A percentile compares a stretch with the other conserved stretches of the same genome.
Evolutionary conservation across 2,113 vertebrate genomes (phyloP).

Genomic region (Micromys minutus): DNA sequence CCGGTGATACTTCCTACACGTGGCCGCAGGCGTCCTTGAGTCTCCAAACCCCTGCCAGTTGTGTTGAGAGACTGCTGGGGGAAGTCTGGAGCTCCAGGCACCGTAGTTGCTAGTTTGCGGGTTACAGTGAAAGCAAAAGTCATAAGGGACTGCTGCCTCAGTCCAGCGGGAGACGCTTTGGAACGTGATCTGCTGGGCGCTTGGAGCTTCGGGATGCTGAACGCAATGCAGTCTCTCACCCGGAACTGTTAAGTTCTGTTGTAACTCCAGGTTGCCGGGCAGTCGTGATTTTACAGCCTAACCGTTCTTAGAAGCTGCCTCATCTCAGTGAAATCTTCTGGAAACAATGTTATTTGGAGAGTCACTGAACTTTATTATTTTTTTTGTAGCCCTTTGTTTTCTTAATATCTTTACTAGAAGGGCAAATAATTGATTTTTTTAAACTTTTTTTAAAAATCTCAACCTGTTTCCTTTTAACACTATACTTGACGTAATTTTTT

Average conservation of each 20-base stretch:
- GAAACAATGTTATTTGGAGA: not conserved
- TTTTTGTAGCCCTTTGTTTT: not conserved
- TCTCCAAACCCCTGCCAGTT: not conserved
- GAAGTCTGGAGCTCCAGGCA: not conserved
- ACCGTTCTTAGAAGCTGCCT: not conserved
- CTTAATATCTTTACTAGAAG: not conserved
- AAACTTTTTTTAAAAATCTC: too few relatives aligned
- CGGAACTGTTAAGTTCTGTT: conserved; percentile 59
- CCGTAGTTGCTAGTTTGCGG: not conserved
- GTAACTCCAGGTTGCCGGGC: conserved; percentile 60
- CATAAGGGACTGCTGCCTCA: not conserved
- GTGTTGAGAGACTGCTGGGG: not conserved
- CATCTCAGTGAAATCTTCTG: not conserved
- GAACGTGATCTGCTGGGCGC: not conserved
- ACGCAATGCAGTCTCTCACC: conserved; percentile 29
- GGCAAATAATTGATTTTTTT: not conserved
- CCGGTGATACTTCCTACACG: conserved; percentile 53
- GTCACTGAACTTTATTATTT: not conserved
- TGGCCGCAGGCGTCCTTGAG: conserved; percentile 52
- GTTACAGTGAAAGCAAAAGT: not conserved
- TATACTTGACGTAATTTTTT: conserved; percentile 31
- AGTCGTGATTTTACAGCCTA: not conserved
- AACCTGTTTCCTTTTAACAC: not conserved
- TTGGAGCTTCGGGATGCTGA: not conserved
- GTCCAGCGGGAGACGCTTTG: not conserved